Conservation (phyloP, 2,888 invertebrate species). For the Syrphus vitripennis region DNA sequence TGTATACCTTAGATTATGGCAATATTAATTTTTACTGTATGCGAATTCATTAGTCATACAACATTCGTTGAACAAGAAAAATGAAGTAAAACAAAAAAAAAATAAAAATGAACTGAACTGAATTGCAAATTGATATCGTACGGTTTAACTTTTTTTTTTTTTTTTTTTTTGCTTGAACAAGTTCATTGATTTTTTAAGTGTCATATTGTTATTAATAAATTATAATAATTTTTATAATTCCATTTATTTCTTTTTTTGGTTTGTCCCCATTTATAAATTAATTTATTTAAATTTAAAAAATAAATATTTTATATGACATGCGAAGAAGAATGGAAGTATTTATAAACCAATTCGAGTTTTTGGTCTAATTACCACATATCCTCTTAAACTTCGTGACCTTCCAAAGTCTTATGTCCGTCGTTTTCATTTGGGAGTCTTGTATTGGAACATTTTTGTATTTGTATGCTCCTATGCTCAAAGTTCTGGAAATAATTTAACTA, state of each 20-base stretch:
- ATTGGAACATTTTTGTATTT: too few species aligned
- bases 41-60: neutral
- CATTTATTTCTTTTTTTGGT: neutral
- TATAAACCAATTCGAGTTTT: too few species aligned
- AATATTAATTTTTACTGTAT: neutral
- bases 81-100: neutral
- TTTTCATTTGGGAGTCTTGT: too few species aligned
- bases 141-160: constrained; percentile 19
- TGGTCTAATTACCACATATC: too few species aligned
- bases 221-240: neutral
- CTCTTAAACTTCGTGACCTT: too few species aligned
- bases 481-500: too few species aligned
- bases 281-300: neutral
- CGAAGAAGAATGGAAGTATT: too few species aligned
- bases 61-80: neutral
- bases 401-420: too few species aligned
- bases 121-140: constrained; percentile 41
- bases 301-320: neutral
- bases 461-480: too few species aligned
- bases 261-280: neutral
- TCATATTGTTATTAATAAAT: constrained; percentile 16
- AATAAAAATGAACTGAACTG: neutral
- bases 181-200: constrained; percentile 45
- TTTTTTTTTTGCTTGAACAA: neutral
- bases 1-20: neutral